Evolutionary conservation across 2,888 invertebrate genomes (phyloP).

Genomic region (Fragum fragum): DNA sequence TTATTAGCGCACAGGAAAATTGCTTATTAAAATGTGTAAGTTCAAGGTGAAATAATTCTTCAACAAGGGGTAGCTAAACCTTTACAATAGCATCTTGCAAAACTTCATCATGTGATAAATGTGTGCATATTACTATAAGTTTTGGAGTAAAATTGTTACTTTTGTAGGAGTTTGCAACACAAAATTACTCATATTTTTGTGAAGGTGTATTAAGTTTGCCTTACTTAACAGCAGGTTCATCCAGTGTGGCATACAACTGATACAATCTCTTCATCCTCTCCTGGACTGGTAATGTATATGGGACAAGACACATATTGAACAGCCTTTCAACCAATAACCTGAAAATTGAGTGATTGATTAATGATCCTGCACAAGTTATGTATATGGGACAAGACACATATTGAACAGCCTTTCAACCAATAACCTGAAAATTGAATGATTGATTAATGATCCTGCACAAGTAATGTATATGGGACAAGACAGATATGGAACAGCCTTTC

Average conservation of each 20-base stretch:
- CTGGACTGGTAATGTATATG: slow-evolving; percentile 94
- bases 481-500: slow-evolving; percentile 97
- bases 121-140: no score
- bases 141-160: no score
- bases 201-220: no score
- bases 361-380: slow-evolving; percentile 93
- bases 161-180: no score
- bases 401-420: slow-evolving; percentile 97
- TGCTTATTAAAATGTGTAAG: no score
- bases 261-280: slow-evolving; percentile 97
- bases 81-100: no score
- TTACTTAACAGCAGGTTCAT: slow-evolving; percentile 96
- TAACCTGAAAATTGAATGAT: slow-evolving; percentile 89
- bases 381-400: slow-evolving; percentile 98
- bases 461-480: slow-evolving; percentile 96
- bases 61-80: no score
- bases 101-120: no score
- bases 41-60: no score
- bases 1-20: no score
- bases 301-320: slow-evolving; percentile 97
- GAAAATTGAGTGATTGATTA: no score
- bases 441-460: slow-evolving; percentile 94
- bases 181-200: no score
- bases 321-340: slow-evolving; percentile 95
- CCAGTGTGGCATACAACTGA: slow-evolving; percentile 96